Percentiles rank a stretch among this genome's conserved stretches.
Evolutionary conservation across 2,113 vertebrate genomes (phyloP).

Genomic region (Thymallus thymallus): DNA sequence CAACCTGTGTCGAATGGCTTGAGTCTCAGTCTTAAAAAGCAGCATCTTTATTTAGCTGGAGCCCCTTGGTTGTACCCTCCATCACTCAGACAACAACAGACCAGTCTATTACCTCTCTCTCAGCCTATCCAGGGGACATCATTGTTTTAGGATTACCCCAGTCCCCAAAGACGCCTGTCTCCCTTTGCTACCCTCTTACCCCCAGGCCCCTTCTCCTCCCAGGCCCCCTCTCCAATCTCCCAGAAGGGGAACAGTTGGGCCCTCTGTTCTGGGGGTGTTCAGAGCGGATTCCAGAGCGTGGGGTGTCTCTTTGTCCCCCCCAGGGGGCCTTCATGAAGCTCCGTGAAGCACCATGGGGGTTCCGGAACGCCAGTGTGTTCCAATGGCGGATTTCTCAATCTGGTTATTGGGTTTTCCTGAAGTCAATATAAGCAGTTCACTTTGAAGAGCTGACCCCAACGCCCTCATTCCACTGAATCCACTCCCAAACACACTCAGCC

Average conservation of each 20-base stretch:
- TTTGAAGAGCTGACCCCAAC: slow-evolving; percentile 58
- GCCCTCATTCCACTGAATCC: slow-evolving; percentile 2
- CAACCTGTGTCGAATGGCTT: too few species aligned
- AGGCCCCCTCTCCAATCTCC: neutral
- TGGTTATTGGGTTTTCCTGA: slow-evolving; percentile 87
- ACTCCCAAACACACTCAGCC: slow-evolving; percentile 35
- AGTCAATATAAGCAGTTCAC: slow-evolving; percentile 86
- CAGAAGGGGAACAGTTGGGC: slow-evolving; percentile 78
- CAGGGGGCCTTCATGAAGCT: slow-evolving; percentile 74
- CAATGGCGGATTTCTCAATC: slow-evolving; percentile 83
- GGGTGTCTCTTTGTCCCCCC: slow-evolving; percentile 86
- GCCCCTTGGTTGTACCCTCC: too few species aligned
- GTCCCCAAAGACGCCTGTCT: too few species aligned
- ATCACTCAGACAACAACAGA: too few species aligned
- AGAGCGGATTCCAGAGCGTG: slow-evolving; percentile 84
- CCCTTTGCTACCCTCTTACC: neutral
- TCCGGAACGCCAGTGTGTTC: slow-evolving; percentile 75
- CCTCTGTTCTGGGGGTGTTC: slow-evolving; percentile 86
- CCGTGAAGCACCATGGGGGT: slow-evolving; percentile 37
- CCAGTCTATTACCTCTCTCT: too few species aligned
- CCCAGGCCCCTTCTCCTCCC: neutral
- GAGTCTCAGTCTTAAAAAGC: too few species aligned
- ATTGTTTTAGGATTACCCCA: too few species aligned
- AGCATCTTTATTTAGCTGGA: too few species aligned
- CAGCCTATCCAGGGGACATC: too few species aligned